These are phyloP conservation scores for Pachypeltis micranthus DNA, from an alignment of 1,140 invertebrate species.

Conservation along the genomic window DNA sequence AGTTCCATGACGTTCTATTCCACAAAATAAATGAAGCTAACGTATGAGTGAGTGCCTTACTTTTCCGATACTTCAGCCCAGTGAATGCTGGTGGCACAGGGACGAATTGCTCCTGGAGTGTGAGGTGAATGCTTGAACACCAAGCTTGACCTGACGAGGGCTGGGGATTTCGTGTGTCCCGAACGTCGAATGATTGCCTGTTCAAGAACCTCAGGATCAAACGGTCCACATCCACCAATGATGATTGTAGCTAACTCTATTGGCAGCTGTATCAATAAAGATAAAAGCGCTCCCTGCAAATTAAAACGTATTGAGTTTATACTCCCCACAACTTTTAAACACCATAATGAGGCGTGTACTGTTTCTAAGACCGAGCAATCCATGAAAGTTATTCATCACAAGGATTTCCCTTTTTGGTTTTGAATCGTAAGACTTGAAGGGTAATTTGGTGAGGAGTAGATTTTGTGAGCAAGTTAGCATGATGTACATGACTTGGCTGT, in stretches of 20 bases:
- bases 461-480: too few relatives aligned
- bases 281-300: constrained; percentile 59
- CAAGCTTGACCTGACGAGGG: constrained; percentile 18
- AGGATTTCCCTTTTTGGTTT: not conserved
- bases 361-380: not conserved
- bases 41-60: too few relatives aligned
- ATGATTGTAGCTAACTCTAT: constrained; percentile 59
- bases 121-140: constrained; percentile 17
- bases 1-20: too few relatives aligned
- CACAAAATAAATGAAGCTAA: too few relatives aligned
- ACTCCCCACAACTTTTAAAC: not conserved
- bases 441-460: too few relatives aligned
- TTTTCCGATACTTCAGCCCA: constrained; percentile 42
- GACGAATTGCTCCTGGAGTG: constrained; percentile 35
- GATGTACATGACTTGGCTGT: too few relatives aligned
- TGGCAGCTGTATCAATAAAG: constrained; percentile 49
- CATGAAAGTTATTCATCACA: not conserved
- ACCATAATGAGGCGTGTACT: not conserved
- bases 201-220: constrained; percentile 45
- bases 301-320: too few relatives aligned
- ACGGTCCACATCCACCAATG: constrained; percentile 57
- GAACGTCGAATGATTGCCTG: constrained; percentile 33
- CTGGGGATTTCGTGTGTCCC: not conserved
- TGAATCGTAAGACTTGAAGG: constrained; percentile 8
- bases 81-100: constrained; percentile 47